Conservation (phyloP, 2,113 vertebrate genomes). For the Osmerus eperlanus region DNA sequence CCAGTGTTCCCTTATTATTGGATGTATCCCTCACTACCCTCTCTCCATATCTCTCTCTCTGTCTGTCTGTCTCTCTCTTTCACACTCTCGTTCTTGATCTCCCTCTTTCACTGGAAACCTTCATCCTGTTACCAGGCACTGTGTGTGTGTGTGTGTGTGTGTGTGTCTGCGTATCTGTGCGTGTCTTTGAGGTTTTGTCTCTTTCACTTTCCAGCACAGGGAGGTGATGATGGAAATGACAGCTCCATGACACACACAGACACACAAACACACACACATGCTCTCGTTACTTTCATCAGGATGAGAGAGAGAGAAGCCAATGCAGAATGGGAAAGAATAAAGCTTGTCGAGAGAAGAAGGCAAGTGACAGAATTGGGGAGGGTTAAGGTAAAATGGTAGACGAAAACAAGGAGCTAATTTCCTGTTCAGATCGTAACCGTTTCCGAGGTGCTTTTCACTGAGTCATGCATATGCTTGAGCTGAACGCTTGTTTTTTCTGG, state of each 20-base stretch:
- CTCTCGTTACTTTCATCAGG: not conserved
- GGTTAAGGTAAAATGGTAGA: too few relatives aligned
- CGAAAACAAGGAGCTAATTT: too few relatives aligned
- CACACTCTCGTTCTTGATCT: slow-evolving; percentile 27
- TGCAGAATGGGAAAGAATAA: too few relatives aligned
- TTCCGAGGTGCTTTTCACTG: slow-evolving; percentile 2
- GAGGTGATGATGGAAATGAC: slow-evolving; percentile 50
- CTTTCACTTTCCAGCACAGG: slow-evolving; percentile 38
- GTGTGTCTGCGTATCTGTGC: slow-evolving; percentile 14
- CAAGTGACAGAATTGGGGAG: too few relatives aligned
- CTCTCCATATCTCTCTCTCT: slow-evolving; percentile 29
- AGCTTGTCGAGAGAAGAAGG: too few relatives aligned
- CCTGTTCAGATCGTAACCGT: too few relatives aligned
- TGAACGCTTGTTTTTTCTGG: not conserved
- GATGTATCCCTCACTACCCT: not conserved
- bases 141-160: slow-evolving; percentile 19
- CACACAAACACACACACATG: slow-evolving; percentile 11
- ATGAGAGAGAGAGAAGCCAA: too few relatives aligned
- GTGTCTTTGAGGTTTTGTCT: slow-evolving; percentile 28
- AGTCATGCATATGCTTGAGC: slow-evolving; percentile 2
- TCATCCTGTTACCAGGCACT: not conserved
- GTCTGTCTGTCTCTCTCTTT: slow-evolving; percentile 30
- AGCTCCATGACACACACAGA: slow-evolving; percentile 23
- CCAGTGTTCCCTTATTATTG: slow-evolving; percentile 29
- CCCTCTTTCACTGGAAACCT: not conserved